Evolutionary conservation across 2,113 vertebrate genomes (phyloP).

Genomic region (Tachycineta bicolor): DNA sequence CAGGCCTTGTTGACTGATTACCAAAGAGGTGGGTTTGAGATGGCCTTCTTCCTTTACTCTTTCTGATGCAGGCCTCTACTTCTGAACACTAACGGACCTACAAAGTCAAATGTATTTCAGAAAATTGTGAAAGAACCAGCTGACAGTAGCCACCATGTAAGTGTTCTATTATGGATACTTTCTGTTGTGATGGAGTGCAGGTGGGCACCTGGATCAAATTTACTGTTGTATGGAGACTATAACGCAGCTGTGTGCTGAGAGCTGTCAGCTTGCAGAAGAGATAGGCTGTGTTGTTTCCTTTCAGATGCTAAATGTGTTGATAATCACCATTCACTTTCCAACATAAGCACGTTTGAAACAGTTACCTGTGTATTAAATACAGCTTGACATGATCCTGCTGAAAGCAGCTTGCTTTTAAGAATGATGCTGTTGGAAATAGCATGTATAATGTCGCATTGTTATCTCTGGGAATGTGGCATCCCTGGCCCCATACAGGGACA

Average conservation of each 20-base stretch:
- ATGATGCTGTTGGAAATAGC: background rate
- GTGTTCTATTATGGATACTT: background rate
- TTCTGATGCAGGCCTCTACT: conserved; percentile 82
- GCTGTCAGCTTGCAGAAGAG: background rate
- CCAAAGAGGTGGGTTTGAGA: background rate
- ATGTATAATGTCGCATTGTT: fast-evolving
- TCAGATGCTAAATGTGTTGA: background rate
- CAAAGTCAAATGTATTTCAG: conserved; percentile 90
- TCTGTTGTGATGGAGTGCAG: background rate
- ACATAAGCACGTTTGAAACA: background rate
- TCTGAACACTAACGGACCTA: conserved; percentile 87
- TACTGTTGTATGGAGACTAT: background rate
- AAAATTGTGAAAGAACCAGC: conserved; percentile 88
- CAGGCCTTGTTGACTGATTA: background rate
- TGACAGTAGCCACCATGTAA: conserved; percentile 82
- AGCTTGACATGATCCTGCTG: background rate
- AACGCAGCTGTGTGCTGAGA: background rate
- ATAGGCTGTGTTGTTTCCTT: background rate
- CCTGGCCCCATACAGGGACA: background rate
- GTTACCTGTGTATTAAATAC: background rate
- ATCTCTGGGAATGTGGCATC: background rate
- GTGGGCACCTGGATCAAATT: background rate
- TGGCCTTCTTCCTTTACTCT: background rate
- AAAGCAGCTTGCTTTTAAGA: background rate
- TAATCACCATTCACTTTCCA: background rate